Evolutionary conservation across 2,797 vertebrate species (phyloP), one percentile per base, ranked within the genome.

Genomic region (Bucorvus abyssinicus): DNA sequence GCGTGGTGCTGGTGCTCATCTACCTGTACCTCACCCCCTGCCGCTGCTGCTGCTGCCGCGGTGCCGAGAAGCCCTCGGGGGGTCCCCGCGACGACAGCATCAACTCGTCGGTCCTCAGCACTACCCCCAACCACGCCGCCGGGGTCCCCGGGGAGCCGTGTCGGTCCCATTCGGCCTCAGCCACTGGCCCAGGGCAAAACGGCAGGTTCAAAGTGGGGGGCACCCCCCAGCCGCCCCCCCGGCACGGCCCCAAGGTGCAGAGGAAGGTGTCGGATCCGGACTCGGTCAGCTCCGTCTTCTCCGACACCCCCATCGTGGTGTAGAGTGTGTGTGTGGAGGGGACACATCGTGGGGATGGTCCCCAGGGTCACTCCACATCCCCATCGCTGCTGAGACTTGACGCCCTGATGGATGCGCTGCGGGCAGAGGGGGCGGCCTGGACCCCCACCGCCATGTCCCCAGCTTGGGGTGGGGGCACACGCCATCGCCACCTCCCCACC

Each of bases 11-110:
- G 96, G 99, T 99, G 52, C 98, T 99, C 77, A 99, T 99, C 97
- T 99, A 99, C 96, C 98, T 99, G 95, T 99, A 99, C 96, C 97
- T 99, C 94, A 99, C 99, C 1, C 99, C 99, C 1, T 99, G 99
- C 71, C 99, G 98, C 87, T 99, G 99, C 97, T 98, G 99, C 97
- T 98, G 99, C 97, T 99, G 99, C 96, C 98, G 98, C 23, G 98
- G 98, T n/a, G 42, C 96, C 2, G 98, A 98, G 40, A 99, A 98
- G 71, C 97, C 98, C 2, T 98, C 98, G 69, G 90, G 96, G 14
- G n/a, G n/a, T n/a, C 98, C 98, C 5, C 98, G 98, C 1, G 99
- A 99, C 50, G 99, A 99, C 97, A 99, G 99, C 97, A 99, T 99
- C 96, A 99, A 98, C 96, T 99, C 99, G 19, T 99, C 99, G 2